Percentiles rank a stretch among this genome's conserved stretches.
Conservation (phyloP, 2,888 invertebrate species). For the Polylopha cassiicola region DNA sequence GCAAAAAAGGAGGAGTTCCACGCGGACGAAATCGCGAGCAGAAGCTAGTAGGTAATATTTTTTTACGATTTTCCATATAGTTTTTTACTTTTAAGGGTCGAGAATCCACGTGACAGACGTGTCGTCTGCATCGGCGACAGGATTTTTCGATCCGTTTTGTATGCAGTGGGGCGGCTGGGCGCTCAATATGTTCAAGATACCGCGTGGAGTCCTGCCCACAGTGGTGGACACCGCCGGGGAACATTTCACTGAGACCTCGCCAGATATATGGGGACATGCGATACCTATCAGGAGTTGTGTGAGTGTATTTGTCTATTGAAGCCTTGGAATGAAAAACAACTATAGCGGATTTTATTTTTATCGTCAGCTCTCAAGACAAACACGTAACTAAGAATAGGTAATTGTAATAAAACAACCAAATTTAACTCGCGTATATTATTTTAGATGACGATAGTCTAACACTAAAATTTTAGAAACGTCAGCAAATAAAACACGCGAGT, state of each 20-base stretch:
- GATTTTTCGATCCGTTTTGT: conserved; percentile 94
- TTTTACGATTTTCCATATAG: conserved; percentile 26
- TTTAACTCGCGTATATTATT: too few species aligned
- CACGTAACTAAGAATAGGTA: too few species aligned
- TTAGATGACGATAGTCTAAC: too few species aligned
- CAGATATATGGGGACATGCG: conserved; percentile 83
- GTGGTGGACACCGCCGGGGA: conserved; percentile 87
- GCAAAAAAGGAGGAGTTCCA: too few species aligned
- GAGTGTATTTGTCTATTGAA: conserved; percentile 46
- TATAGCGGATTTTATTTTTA: too few species aligned
- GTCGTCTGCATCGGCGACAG: conserved; percentile 94
- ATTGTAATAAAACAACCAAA: too few species aligned
- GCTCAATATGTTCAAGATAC: conserved; percentile 83
- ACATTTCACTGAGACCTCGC: conserved; percentile 82
- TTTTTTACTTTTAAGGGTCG: conserved; percentile 44
- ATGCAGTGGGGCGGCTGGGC: conserved; percentile 89
- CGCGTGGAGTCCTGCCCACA: conserved; percentile 84
- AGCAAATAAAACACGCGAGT: too few species aligned
- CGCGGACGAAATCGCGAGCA: too few species aligned
- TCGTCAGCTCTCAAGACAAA: background rate
- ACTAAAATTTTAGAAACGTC: background rate
- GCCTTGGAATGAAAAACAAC: too few species aligned
- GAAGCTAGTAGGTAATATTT: too few species aligned
- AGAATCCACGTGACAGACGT: conserved; percentile 88
- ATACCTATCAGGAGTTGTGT: conserved; percentile 89